phyloP scores from a whole-genome alignment of 2,888 invertebrate genomes.

The Chaitophorus viminalis region DNA sequence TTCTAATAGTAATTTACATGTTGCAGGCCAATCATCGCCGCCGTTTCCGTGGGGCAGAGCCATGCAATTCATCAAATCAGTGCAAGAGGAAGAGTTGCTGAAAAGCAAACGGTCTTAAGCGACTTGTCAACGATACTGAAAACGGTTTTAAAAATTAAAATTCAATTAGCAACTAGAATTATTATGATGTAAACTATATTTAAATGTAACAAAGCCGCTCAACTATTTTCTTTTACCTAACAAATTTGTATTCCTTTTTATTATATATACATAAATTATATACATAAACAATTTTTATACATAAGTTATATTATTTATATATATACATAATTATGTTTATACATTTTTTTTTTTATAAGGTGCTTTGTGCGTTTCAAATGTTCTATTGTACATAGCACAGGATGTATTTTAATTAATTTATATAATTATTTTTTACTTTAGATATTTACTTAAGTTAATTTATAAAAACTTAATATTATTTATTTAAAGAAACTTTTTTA shows the following conservation, averaged over 20 bases:
- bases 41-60: constrained; percentile 85
- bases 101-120: constrained; percentile 36
- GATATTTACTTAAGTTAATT: constrained; percentile 39
- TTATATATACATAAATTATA: too few species aligned
- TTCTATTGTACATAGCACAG: constrained; percentile 53
- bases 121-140: not conserved
- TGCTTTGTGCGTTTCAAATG: constrained; percentile 55
- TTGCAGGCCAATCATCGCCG: constrained; percentile 68
- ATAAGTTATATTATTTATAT: not conserved
- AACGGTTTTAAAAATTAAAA: constrained; percentile 9
- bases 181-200: constrained; percentile 1
- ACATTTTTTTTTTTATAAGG: constrained; percentile 28
- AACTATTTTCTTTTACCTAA: constrained; percentile 27
- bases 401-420: constrained; percentile 44
- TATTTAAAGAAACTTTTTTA: constrained; percentile 17
- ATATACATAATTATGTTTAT: not conserved
- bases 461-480: constrained; percentile 19
- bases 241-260: not conserved
- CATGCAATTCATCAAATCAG: constrained; percentile 70
- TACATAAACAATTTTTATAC: constrained; percentile 1
- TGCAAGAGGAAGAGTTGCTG: constrained; percentile 47
- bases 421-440: constrained; percentile 39
- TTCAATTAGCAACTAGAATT: not conserved
- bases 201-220: constrained; percentile 34
- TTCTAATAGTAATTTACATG: too few species aligned